Base-by-base conservation (phyloP, 2,888 invertebrate genomes). In the Pachliopta kotzebuea region DNA sequence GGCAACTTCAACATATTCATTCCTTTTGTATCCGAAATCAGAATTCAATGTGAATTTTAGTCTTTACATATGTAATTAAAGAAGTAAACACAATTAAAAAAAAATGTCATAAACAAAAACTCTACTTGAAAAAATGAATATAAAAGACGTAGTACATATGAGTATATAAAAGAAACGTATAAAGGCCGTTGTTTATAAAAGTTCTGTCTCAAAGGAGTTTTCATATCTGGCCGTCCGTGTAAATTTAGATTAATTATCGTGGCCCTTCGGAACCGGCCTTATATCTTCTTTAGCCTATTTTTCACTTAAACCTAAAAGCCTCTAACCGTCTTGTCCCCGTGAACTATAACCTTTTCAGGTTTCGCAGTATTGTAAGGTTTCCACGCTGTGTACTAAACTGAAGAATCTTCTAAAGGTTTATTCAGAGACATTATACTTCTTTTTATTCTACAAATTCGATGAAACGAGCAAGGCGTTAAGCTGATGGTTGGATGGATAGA, bases 331-430 rank as follows among this genome's bases (percentile, higher is more conserved):
- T 57, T 61, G 61, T 58, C 58, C 65, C 55, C 61, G 62, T 62
- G 62, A 62, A 65, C 62, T 62, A 56, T 61, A 62, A 21, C 50
- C 50, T 65, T 62, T 65, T 58, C 57, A 65, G 62, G 65, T 50
- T 65, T 65, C 65, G 31, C 58, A 17, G 31, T 14, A 20, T 58
- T 62, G 55, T 58, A 55, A 2, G 65, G 65, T 45, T 62, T 65
- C 65, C 58, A 53, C n/a, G 23, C 24, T n/a, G 65, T 49, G 57
- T 60, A 53, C 29, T 29, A 45, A 55, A 50, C 21, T 61, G 52
- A 58, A 65, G 42, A 49, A 31, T 23, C 45, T 55, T 29, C 45
- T 55, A 29, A 58, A 55, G 54, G 49, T 23, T 55, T 52, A 52
- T 52, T 21, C 18, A 21, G 23, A 52, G 11, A 52, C 14, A 8